Evolutionary conservation across 2,113 vertebrate genomes (phyloP).

Genomic region (Ciconia stormi): DNA sequence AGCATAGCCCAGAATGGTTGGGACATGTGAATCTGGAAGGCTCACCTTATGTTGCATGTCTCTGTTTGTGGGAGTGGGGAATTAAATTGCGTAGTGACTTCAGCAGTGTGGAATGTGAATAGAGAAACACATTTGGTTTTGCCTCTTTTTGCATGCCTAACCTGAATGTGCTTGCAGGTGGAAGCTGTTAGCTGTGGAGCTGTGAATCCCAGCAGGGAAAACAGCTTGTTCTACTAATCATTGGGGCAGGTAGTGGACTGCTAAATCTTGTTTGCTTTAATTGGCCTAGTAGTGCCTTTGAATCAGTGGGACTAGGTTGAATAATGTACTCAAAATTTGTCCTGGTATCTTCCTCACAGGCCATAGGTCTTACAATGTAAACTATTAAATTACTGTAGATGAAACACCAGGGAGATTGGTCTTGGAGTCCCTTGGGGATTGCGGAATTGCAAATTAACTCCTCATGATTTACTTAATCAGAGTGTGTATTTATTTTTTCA

Average conservation of each 20-base stretch:
- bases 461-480: conserved; percentile 8
- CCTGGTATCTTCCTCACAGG: background rate
- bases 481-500: conserved; percentile 6
- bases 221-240: background rate
- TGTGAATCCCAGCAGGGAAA: background rate
- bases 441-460: background rate
- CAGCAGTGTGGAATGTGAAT: background rate
- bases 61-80: background rate
- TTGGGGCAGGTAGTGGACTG: background rate
- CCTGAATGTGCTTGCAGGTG: background rate
- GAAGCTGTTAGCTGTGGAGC: background rate
- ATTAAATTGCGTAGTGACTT: background rate
- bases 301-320: background rate
- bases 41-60: background rate
- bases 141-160: background rate
- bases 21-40: background rate
- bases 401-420: background rate
- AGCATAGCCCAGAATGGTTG: background rate
- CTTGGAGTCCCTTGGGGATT: background rate
- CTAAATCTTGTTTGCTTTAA: conserved; percentile 18
- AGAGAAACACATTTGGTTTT: background rate
- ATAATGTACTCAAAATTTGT: background rate
- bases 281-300: background rate
- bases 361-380: background rate
- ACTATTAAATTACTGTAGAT: background rate